Evolutionary conservation across 2,113 vertebrate genomes (phyloP).

Genomic region (Muscicapa adusta): DNA sequence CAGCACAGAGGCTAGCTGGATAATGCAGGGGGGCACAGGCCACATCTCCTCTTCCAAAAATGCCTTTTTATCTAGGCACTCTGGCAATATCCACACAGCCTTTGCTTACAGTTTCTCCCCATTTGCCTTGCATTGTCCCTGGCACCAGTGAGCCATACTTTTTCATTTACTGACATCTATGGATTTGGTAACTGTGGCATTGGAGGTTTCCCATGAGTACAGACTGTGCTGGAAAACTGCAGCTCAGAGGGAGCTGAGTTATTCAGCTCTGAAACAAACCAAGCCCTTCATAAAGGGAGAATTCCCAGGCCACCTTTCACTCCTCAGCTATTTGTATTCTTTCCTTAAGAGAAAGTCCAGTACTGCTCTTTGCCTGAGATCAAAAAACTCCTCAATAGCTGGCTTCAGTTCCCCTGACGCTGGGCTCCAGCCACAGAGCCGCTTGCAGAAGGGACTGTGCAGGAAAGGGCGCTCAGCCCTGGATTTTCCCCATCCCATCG

Average conservation of each 20-base stretch:
- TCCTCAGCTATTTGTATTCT: conserved; percentile 36
- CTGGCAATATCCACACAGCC: neutral
- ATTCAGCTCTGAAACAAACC: conserved; percentile 15
- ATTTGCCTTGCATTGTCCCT: neutral
- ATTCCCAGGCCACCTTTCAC: conserved; percentile 36
- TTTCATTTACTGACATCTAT: neutral
- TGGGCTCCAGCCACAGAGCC: neutral
- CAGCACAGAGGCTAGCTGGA: neutral
- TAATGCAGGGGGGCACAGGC: neutral
- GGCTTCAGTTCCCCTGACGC: neutral
- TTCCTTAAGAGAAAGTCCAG: conserved; percentile 17
- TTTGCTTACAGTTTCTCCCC: neutral
- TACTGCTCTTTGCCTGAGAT: neutral
- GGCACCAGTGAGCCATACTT: neutral
- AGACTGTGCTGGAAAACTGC: neutral
- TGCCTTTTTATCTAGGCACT: neutral
- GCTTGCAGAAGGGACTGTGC: accelerated
- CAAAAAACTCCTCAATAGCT: conserved; percentile 26
- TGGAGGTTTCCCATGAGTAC: neutral
- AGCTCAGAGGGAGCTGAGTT: neutral
- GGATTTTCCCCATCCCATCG: neutral
- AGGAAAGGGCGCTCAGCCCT: neutral
- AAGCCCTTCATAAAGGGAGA: neutral
- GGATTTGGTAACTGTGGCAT: neutral
- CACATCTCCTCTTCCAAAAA: neutral